These are phyloP conservation scores for Myotis yumanensis DNA, from an alignment of 2,113 vertebrate genomes.

Conservation along the genomic window DNA sequence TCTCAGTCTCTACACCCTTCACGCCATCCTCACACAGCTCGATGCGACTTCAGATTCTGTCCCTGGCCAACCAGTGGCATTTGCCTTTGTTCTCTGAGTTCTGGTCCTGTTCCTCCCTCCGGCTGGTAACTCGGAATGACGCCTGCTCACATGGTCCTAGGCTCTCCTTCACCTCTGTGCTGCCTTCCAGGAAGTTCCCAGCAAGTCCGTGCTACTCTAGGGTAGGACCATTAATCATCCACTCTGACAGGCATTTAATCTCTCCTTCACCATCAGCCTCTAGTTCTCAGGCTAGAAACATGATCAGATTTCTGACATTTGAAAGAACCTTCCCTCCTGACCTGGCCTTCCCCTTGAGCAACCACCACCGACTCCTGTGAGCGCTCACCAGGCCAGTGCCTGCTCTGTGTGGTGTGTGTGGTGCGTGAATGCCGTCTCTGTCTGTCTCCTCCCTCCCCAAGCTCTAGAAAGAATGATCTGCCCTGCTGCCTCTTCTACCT, in stretches of 20 bases:
- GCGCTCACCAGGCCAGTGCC: neutral
- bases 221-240: conserved; percentile 53
- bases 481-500: neutral
- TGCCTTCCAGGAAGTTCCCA: conserved; percentile 46
- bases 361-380: neutral
- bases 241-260: conserved; percentile 69
- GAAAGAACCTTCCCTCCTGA: conserved; percentile 25
- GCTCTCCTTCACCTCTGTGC: conserved; percentile 20
- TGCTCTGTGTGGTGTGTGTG: neutral
- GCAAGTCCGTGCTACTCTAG: neutral
- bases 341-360: neutral
- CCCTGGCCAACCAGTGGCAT: neutral
- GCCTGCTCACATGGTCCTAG: neutral
- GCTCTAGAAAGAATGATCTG: neutral
- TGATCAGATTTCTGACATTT: conserved; percentile 67
- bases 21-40: neutral
- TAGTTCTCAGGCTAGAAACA: conserved; percentile 59
- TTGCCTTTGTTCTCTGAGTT: neutral
- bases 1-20: neutral
- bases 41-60: neutral
- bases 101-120: neutral
- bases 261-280: conserved; percentile 63
- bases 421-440: neutral
- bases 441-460: neutral
- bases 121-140: neutral